A percentile compares a stretch with the other conserved stretches of the same genome.
Evolutionary conservation across 2,113 vertebrate species (phyloP).

Genomic region (Lamprotornis superbus): DNA sequence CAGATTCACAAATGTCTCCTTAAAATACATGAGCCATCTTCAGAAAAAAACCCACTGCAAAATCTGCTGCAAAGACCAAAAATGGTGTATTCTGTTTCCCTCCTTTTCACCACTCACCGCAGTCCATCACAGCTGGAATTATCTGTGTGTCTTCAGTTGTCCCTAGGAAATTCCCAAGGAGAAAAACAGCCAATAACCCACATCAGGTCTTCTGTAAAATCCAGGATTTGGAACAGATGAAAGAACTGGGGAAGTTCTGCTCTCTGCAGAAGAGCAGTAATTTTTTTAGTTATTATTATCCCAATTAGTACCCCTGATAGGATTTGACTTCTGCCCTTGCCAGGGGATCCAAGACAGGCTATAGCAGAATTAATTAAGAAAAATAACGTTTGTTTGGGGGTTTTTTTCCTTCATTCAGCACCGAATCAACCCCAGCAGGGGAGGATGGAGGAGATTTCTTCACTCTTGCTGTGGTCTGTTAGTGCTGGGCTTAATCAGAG

Average conservation of each 20-base stretch:
- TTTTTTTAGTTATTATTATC: neutral
- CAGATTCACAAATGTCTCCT: neutral
- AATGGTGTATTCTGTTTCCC: rapidly evolving
- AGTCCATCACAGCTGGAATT: neutral
- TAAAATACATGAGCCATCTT: neutral
- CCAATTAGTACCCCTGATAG: neutral
- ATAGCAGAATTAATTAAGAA: neutral
- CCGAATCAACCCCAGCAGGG: neutral
- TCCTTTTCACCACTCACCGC: neutral
- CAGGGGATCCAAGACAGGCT: neutral
- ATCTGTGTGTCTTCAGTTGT: neutral
- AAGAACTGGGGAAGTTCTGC: neutral
- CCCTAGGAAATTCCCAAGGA: neutral
- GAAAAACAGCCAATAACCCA: neutral
- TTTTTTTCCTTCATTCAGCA: neutral
- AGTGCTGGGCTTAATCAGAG: neutral
- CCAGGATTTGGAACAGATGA: neutral
- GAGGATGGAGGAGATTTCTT: neutral
- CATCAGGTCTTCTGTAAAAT: neutral
- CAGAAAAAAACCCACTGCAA: neutral
- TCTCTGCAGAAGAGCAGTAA: neutral
- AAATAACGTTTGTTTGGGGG: neutral
- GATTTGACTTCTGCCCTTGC: neutral
- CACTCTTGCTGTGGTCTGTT: neutral
- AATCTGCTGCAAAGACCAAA: neutral